These are phyloP conservation scores for Eclectus roratus DNA, from an alignment of 2,113 vertebrate genomes.

Conservation along the genomic window DNA sequence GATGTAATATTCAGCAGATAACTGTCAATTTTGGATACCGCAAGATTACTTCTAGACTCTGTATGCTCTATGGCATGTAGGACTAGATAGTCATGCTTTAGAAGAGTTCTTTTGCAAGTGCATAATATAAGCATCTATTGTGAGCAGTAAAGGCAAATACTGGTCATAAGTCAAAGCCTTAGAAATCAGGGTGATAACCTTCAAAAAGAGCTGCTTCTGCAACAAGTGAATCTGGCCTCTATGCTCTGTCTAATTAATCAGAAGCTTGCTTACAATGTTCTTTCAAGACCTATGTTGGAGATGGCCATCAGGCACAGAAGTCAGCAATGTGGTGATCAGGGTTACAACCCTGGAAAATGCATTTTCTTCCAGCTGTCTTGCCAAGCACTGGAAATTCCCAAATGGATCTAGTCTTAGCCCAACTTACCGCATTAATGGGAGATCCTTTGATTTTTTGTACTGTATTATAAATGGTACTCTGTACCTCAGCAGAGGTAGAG, in stretches of 20 bases:
- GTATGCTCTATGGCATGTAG: not conserved
- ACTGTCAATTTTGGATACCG: not conserved
- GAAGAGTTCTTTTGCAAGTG: not conserved
- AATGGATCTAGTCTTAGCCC: not conserved
- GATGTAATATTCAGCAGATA: not conserved
- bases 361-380: not conserved
- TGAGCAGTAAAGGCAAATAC: not conserved
- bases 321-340: not conserved
- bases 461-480: not conserved
- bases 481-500: not conserved
- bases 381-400: constrained; percentile 6
- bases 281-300: not conserved
- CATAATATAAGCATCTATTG: not conserved
- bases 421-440: not conserved
- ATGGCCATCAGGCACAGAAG: constrained; percentile 20
- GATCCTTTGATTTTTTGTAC: not conserved
- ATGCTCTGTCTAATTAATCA: constrained; percentile 12
- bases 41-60: not conserved
- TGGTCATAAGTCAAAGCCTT: not conserved
- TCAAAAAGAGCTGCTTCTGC: constrained; percentile 11
- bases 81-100: not conserved
- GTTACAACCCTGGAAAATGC: not conserved
- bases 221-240: not conserved
- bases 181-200: constrained; percentile 12
- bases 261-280: not conserved